Base-by-base conservation (phyloP, 1,140 invertebrate species). In the Achroia grisella region DNA sequence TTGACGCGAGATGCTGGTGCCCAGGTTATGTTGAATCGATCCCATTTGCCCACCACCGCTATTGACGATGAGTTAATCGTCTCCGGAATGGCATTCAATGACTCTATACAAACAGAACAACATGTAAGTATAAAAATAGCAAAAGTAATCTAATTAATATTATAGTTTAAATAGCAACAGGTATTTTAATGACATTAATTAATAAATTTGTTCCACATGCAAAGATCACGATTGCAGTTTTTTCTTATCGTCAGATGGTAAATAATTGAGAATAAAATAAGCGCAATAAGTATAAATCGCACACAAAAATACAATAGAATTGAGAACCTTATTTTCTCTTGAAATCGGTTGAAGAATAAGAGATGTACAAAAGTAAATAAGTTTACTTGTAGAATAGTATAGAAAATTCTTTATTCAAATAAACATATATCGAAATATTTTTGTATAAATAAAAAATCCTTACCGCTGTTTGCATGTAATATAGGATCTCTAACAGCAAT, bases 1-100 rank as follows among this genome's bases (percentile, higher is more conserved):
- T 95, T 97, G 1, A 93, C 90, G 45, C 91, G 90, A 0, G 75
- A 78, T 0, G 93, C 89, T 0, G 92, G 90, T 8, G 89, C 75
- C 95, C 95, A 97, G 0, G 88, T 89, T n/a, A 97, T 89, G 30
- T 91, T 93, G 57, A 96, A 96, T 13, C 89, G 88, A 30, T 93
- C 84, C 89, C 90, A 94, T 4, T 87, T 89, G 0, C 94, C 95
- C 4, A 87, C 70, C 1, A 96, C 88, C 43, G 71, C 73, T 29
- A 97, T 89, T 0, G 90, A 90, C 1, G 86, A 80, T 3, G 84
- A 53, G 6, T 89, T 69, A 1, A 97, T 89, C 0, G 88, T 64
- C 34, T 91, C 87, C 0, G 95, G 95, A 12, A 93, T 88, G 0
- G 96, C 94, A 8, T 88, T 87, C 5, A 89, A 71, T 0, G 85